Evolutionary conservation across 2,888 invertebrate genomes (phyloP).

Genomic region (Polydrusus tereticollis): DNA sequence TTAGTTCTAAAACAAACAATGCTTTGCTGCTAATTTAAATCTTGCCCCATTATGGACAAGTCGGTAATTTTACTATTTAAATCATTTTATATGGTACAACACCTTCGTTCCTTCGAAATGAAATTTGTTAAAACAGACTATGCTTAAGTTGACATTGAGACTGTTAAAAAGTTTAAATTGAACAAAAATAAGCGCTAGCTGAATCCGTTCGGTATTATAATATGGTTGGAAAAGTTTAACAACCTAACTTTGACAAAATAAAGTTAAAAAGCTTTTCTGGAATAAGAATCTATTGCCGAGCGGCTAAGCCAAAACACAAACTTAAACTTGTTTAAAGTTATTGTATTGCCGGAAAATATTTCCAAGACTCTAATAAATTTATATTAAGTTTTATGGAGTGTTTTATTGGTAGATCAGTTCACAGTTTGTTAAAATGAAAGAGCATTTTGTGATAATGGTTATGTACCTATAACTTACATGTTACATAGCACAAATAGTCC

Average conservation of each 20-base stretch:
- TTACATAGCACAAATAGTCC: no score
- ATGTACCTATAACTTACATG: no score
- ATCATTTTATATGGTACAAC: no score
- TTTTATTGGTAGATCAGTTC: background rate
- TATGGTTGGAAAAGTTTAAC: constrained; percentile 40
- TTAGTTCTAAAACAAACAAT: background rate
- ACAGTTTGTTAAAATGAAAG: background rate
- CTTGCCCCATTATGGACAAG: no score
- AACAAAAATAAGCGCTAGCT: constrained; percentile 33
- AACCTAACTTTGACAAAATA: constrained; percentile 43
- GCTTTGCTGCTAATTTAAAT: no score
- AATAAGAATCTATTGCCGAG: constrained; percentile 40
- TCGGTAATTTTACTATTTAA: no score
- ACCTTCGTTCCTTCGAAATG: background rate
- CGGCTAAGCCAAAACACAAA: constrained; percentile 35
- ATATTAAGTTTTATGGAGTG: constrained; percentile 2
- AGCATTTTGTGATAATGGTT: background rate
- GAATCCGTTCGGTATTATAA: constrained; percentile 32
- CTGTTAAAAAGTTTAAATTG: constrained; percentile 31
- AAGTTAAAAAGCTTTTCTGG: constrained; percentile 39
- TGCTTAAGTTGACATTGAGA: constrained; percentile 10
- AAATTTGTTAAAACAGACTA: background rate
- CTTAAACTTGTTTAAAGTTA: constrained; percentile 44
- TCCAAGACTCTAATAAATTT: constrained; percentile 1
- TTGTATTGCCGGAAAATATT: constrained; percentile 25